Evolutionary conservation across 2,113 vertebrate genomes (phyloP), one percentile per base, ranked within the genome.

Genomic region (Pontoporia blainvillei): DNA sequence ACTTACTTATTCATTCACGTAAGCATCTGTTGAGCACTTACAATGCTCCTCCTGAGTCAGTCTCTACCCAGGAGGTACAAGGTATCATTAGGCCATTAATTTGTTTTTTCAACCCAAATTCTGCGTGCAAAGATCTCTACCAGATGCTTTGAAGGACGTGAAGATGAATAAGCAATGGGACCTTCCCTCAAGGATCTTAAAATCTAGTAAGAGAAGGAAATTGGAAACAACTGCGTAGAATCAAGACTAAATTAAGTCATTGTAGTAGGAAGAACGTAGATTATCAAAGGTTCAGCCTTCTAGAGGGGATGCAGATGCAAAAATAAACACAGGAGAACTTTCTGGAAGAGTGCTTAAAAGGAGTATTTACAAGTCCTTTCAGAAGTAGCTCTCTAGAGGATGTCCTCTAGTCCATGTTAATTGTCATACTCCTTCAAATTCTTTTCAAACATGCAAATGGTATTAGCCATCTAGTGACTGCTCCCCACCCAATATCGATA

Each of bases 391-490:
- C 71, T 94, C 34, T 39, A 46, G 18, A 96, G 49, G 34, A 69
- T 54, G 4, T 79, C 52, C 39, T 92, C 27, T 86, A 27, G 36
- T 82, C 27, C 44, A 29, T 75, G 11, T 36, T 61, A 86, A 91
- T 76, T 72, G 67, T 90, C 86, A 54, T 18, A 95, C 14, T 81
- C 39, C 86, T 92, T 90, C 75, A 83, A 76, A 91, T 91, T 96
- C 54, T 97, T 84, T 72, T 94, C 73, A 61, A 91, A 81, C 41
- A n/a, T 91, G 78, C 76, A 83, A 82, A 78, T 69, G 36, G 39
- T 61, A 64, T 61, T 91, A 95, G 91, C 97, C 93, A 94, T 90
- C 94, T 76, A 72, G 86, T 86, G 84, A 64, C 61, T 90, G 73
- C 86, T 92, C 73, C 89, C 89, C 69, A 72, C 64, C 66, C 91